Base-by-base conservation (phyloP, 2,888 invertebrate species). In the Drosophila longiperda region DNA sequence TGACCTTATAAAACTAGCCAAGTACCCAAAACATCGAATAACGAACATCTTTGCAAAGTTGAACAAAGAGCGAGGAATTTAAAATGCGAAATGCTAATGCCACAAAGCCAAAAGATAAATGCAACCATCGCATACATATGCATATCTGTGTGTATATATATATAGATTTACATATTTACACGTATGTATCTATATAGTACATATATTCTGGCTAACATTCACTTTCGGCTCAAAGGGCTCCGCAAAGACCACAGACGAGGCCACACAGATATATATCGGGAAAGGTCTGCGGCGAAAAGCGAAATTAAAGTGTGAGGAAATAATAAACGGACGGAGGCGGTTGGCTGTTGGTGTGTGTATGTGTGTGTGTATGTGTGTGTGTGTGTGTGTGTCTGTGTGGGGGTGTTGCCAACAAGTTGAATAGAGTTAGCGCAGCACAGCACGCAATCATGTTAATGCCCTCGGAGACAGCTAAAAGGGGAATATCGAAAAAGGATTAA, bases 31-130 rank as follows among this genome's bases (percentile, higher is more conserved):
- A 34, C 42, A 74, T 61, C 66, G 54, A 3, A 26, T 36, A 64
- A 67, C 58, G 61, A 73, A 71, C 29, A 50, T 66, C 71, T 65
- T 69, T 55, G 60, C 63, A 73, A 73, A 72, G 60, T 65, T 73
- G 38, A 45, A 48, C 60, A 57, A 66, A 61, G 36, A 68, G 62
- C 52, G 60, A 80, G 64, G 54, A 74, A 80, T 72, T 69, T 62
- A 32, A 82, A 85, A 86, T 81, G 86, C 75, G 83, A 86, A 90
- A 89, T 82, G 87, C 78, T 73, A 84, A 90, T 90, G 73, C 73
- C 76, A 23, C 45, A 61, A 73, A 73, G 76, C 78, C 71, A 75
- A 73, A 50, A 76, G 75, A 79, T 72, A 71, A 76, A 80, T 76
- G 76, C 67, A 72, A 61, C 59, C 59, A 66, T 68, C 34, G 63